A percentile compares a stretch with the other conserved stretches of the same genome.
Evolutionary conservation across 1,140 invertebrate genomes (phyloP).

Genomic region (Zeugodacus cucurbitae): DNA sequence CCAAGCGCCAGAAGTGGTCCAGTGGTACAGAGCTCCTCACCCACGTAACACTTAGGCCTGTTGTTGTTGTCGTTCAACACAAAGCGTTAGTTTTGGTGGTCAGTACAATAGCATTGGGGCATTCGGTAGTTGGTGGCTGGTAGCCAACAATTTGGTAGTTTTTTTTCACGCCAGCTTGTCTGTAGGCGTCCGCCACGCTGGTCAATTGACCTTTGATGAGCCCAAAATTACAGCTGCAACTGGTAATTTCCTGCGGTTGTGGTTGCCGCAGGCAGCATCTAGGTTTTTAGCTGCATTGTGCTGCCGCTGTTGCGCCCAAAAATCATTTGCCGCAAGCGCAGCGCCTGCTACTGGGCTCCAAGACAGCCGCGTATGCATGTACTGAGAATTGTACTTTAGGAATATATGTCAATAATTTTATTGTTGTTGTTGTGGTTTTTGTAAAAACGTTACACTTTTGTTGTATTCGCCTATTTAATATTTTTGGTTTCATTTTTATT

Average conservation of each 20-base stretch:
- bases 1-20: neutral
- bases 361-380: neutral
- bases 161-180: conserved; percentile 18
- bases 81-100: neutral
- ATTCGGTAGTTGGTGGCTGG: neutral
- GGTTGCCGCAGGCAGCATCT: conserved; percentile 18
- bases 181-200: conserved; percentile 22
- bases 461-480: neutral
- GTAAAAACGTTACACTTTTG: neutral
- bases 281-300: neutral
- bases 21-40: neutral
- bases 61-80: neutral
- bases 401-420: neutral
- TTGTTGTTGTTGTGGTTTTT: neutral
- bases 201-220: conserved; percentile 37
- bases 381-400: neutral
- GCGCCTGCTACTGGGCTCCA: neutral
- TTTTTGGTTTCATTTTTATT: neutral
- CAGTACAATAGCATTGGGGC: neutral
- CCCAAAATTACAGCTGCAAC: conserved; percentile 35
- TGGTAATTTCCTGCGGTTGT: conserved; percentile 37
- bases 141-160: neutral
- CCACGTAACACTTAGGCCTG: neutral
- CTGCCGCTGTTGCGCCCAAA: neutral
- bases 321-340: neutral